Evolutionary conservation across 2,888 invertebrate genomes (phyloP).

Genomic region (Oxycera nigricornis): DNA sequence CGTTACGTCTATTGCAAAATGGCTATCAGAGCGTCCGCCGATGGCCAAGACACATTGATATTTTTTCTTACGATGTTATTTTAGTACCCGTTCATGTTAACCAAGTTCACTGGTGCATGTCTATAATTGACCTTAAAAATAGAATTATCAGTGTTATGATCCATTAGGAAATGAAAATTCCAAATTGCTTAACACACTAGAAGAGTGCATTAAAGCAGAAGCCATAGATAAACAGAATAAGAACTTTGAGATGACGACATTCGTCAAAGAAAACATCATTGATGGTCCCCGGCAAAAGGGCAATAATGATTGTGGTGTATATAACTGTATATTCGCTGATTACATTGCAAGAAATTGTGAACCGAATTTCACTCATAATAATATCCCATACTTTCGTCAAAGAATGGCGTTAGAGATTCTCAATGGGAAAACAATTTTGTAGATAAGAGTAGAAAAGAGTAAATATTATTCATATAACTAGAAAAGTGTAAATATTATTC

Average conservation of each 20-base stretch:
- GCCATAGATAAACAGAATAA: conserved; percentile 15
- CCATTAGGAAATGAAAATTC: too few relatives aligned
- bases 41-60: not conserved
- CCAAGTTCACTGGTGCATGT: too few relatives aligned
- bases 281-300: not conserved
- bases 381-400: too few relatives aligned
- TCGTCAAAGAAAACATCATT: not conserved
- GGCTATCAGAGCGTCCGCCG: not conserved
- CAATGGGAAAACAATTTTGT: too few relatives aligned
- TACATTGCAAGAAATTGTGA: not conserved
- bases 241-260: not conserved
- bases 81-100: not conserved
- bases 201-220: not conserved
- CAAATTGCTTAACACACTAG: not conserved
- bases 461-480: too few relatives aligned
- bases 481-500: too few relatives aligned
- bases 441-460: too few relatives aligned
- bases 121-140: too few relatives aligned
- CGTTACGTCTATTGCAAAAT: not conserved
- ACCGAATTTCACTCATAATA: not conserved
- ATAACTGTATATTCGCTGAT: too few relatives aligned
- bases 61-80: not conserved
- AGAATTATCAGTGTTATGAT: too few relatives aligned
- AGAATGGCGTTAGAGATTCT: too few relatives aligned
- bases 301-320: not conserved